phyloP scores from a whole-genome alignment of 2,888 invertebrate species.

The Cataglyphis cursor region DNA sequence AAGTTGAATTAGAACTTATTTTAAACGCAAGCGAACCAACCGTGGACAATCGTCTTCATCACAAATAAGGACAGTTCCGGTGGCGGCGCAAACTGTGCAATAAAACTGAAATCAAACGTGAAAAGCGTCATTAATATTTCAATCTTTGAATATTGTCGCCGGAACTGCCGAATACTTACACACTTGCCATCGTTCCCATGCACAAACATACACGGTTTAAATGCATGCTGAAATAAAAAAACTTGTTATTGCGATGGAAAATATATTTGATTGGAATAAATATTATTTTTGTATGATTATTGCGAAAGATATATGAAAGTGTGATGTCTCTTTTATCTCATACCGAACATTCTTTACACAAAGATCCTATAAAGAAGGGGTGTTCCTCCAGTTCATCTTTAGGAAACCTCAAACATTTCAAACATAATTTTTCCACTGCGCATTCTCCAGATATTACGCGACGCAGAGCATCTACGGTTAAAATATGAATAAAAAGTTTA shows the following conservation, averaged over 20 bases:
- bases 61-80: conserved; percentile 83
- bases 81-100: conserved; percentile 82
- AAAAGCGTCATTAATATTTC: conserved; percentile 16
- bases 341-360: conserved; percentile 84
- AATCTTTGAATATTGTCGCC: conserved; percentile 11
- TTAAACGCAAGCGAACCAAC: conserved; percentile 68
- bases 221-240: conserved; percentile 36
- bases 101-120: conserved; percentile 77
- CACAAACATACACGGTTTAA: conserved; percentile 80
- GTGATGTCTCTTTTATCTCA: conserved; percentile 23
- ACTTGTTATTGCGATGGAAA: background rate
- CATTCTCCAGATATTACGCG: conserved; percentile 58
- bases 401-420: conserved; percentile 76
- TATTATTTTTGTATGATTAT: background rate
- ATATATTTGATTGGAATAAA: background rate
- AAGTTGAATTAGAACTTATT: background rate
- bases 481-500: conserved; percentile 2
- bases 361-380: conserved; percentile 82
- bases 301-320: background rate
- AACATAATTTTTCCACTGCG: conserved; percentile 73
- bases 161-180: conserved; percentile 77
- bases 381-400: conserved; percentile 75
- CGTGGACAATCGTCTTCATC: conserved; percentile 82
- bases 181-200: conserved; percentile 84
- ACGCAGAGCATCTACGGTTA: conserved; percentile 70